These are phyloP conservation scores for Dioctria linearis DNA, from an alignment of 2,888 invertebrate genomes.

Conservation along the genomic window DNA sequence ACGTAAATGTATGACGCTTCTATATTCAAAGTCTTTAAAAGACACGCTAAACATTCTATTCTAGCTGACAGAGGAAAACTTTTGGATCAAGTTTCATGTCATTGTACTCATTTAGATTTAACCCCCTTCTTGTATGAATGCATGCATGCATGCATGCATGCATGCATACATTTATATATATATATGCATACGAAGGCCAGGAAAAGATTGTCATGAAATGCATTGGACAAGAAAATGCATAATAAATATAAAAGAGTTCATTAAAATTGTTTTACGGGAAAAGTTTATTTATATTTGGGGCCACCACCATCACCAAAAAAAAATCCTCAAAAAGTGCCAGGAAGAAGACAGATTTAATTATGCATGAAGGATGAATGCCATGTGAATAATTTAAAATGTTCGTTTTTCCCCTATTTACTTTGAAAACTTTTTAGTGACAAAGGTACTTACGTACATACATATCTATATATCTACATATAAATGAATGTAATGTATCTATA, in stretches of 20 bases:
- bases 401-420: neutral
- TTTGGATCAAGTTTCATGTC: slow-evolving; percentile 36
- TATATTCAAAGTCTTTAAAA: too few species aligned
- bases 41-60: too few species aligned
- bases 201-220: slow-evolving; percentile 13
- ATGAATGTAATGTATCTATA: neutral
- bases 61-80: neutral
- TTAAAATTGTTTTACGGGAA: neutral
- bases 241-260: neutral
- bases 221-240: slow-evolving; percentile 13
- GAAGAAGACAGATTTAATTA: slow-evolving; percentile 12
- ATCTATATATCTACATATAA: too few species aligned
- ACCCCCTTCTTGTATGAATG: neutral
- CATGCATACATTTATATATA: too few species aligned
- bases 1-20: too few species aligned
- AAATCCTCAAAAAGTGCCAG: neutral
- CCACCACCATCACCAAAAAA: neutral
- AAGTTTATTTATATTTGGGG: neutral
- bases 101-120: slow-evolving; percentile 39
- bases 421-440: too few species aligned
- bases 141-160: too few species aligned
- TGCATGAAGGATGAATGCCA: slow-evolving; percentile 9
- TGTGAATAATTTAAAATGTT: neutral
- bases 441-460: too few species aligned
- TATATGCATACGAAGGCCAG: slow-evolving; percentile 9